Conservation (phyloP, 2,113 vertebrate genomes). For the Tretioscincus oriximinensis region DNA sequence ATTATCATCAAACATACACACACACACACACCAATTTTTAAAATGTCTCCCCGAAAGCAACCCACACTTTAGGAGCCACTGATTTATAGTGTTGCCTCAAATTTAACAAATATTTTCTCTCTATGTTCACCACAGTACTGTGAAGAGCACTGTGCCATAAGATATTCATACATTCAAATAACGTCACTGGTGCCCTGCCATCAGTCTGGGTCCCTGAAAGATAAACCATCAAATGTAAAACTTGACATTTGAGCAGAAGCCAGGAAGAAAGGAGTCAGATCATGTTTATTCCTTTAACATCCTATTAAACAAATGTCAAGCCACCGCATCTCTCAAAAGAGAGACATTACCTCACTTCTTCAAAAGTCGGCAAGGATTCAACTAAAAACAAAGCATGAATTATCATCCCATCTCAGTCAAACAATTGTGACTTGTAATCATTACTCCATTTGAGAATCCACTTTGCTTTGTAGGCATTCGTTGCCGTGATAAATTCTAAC, state of each 20-base stretch:
- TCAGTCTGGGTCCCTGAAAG: not conserved
- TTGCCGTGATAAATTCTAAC: no score
- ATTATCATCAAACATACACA: no score
- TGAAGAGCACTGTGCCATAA: not conserved
- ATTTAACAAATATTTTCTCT: no score
- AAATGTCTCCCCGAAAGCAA: no score
- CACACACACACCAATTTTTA: no score
- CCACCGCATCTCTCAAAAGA: not conserved
- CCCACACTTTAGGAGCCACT: no score
- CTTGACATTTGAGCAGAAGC: constrained; percentile 11
- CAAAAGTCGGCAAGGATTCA: not conserved
- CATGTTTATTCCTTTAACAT: not conserved
- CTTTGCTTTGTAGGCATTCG: no score
- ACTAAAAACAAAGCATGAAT: not conserved
- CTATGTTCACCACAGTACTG: no score
- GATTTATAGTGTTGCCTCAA: no score
- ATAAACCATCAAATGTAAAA: not conserved
- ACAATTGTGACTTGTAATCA: not conserved
- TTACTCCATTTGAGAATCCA: not conserved
- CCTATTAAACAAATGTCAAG: constrained; percentile 34
- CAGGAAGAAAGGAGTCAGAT: constrained; percentile 6
- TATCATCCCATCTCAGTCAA: not conserved
- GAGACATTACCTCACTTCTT: not conserved
- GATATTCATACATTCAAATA: not conserved
- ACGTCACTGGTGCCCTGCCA: not conserved